Conservation (phyloP, 2,888 invertebrate genomes). For the Ferdinandea cuprea region DNA sequence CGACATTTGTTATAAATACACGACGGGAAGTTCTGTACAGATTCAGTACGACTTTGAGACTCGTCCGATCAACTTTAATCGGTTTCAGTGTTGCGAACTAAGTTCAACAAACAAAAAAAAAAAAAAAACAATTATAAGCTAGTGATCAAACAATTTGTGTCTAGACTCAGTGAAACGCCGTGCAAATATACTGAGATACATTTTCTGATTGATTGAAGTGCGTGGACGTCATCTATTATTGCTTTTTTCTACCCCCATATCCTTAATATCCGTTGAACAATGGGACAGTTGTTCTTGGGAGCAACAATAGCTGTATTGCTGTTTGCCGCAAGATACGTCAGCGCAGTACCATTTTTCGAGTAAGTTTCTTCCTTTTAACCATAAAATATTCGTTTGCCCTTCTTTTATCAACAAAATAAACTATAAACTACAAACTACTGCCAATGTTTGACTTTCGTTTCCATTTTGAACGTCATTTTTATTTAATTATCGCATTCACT, state of each 20-base stretch:
- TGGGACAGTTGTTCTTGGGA: constrained; percentile 58
- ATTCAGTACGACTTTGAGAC: constrained; percentile 72
- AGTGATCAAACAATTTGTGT: constrained; percentile 29
- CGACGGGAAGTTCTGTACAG: constrained; percentile 64
- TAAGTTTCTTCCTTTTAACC: constrained; percentile 43
- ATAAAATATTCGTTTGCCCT: constrained; percentile 1
- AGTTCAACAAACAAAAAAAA: constrained; percentile 4
- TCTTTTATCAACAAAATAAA: constrained; percentile 3
- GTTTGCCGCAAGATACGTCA: constrained; percentile 55
- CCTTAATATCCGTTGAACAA: constrained; percentile 23
- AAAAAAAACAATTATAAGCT: constrained; percentile 15
- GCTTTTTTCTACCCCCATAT: neutral
- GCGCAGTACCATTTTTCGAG: constrained; percentile 60
- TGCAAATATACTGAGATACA: neutral
- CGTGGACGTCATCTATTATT: neutral
- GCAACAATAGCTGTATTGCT: constrained; percentile 55
- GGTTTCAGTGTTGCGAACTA: constrained; percentile 18
- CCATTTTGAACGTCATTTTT: constrained; percentile 21
- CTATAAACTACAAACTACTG: neutral
- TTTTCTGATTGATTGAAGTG: constrained; percentile 5
- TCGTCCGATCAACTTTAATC: constrained; percentile 62
- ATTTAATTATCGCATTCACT: constrained; percentile 47
- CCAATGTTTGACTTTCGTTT: constrained; percentile 42
- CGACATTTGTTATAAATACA: constrained; percentile 70
- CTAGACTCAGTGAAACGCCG: neutral